Percentiles rank a stretch among this genome's conserved stretches.
Conservation (phyloP, 2,113 vertebrate genomes). For the Aegithalos caudatus region DNA sequence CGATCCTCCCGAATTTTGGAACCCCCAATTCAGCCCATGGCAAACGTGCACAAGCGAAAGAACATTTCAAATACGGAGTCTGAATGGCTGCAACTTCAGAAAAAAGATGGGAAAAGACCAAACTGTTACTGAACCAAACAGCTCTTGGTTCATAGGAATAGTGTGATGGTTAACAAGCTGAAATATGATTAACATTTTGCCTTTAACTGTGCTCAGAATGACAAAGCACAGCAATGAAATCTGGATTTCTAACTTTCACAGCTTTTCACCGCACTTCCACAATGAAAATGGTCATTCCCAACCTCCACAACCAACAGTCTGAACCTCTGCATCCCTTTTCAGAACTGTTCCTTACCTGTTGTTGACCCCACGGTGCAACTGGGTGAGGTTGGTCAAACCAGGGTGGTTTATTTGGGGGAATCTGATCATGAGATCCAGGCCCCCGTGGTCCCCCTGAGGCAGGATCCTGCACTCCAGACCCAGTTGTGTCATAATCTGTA, state of each 20-base stretch:
- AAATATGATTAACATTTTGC: neutral
- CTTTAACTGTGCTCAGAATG: neutral
- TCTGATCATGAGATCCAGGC: conserved; percentile 81
- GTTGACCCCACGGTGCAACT: conserved; percentile 85
- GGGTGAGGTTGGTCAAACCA: conserved; percentile 94
- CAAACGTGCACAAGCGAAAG: accelerated
- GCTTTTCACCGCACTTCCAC: neutral
- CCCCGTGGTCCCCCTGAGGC: conserved; percentile 74
- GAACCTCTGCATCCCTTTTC: neutral
- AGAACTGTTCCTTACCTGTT: conserved; percentile 71
- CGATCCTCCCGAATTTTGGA: too few relatives aligned
- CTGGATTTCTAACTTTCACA: neutral
- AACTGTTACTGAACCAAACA: neutral
- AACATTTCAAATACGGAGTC: neutral
- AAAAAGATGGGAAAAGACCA: neutral
- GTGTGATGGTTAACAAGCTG: accelerated
- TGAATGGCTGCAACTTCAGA: neutral
- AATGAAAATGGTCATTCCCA: neutral
- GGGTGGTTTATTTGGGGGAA: conserved; percentile 83
- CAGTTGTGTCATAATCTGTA: conserved; percentile 81
- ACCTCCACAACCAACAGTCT: neutral
- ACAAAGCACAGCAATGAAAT: neutral
- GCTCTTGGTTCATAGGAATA: accelerated
- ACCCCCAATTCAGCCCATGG: too few relatives aligned
- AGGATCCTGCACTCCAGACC: conserved; percentile 77